Evolutionary conservation across 2,797 vertebrate species (phyloP).

Genomic region (Apogon hyalosoma): DNA sequence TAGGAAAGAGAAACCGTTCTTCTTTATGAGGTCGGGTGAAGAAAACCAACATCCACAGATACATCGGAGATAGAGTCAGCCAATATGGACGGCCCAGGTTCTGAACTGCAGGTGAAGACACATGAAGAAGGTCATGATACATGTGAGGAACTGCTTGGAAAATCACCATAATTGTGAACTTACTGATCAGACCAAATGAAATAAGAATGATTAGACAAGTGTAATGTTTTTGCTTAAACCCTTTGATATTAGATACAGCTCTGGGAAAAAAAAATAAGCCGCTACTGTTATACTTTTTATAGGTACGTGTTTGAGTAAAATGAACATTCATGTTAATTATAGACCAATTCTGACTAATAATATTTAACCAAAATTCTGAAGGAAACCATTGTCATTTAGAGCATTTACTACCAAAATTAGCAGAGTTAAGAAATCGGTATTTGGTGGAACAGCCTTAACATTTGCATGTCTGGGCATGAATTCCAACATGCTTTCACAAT

Average conservation of each 20-base stretch:
- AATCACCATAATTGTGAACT: not conserved
- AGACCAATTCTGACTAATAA: no score
- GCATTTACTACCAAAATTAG: no score
- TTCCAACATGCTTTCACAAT: no score
- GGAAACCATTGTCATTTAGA: no score
- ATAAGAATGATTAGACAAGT: not conserved
- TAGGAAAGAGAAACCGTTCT: constrained; percentile 96
- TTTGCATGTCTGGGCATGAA: no score
- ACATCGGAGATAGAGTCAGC: constrained; percentile 98
- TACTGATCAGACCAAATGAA: not conserved
- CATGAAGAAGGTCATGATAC: constrained; percentile 34
- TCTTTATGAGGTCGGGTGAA: constrained; percentile 97
- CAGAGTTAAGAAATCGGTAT: no score
- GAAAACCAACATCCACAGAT: constrained; percentile 98
- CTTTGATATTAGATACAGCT: not conserved
- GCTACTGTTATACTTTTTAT: no score
- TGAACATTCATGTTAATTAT: no score
- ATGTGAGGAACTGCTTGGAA: constrained; percentile 5
- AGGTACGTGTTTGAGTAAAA: no score
- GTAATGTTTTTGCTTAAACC: not conserved
- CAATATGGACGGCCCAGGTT: constrained; percentile 98
- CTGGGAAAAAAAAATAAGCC: no score
- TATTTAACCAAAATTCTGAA: no score
- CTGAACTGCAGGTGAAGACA: constrained; percentile 89
- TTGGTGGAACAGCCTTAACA: no score